These are phyloP conservation scores for Halichoerus grypus DNA, from an alignment of 2,113 vertebrate species.

Conservation along the genomic window DNA sequence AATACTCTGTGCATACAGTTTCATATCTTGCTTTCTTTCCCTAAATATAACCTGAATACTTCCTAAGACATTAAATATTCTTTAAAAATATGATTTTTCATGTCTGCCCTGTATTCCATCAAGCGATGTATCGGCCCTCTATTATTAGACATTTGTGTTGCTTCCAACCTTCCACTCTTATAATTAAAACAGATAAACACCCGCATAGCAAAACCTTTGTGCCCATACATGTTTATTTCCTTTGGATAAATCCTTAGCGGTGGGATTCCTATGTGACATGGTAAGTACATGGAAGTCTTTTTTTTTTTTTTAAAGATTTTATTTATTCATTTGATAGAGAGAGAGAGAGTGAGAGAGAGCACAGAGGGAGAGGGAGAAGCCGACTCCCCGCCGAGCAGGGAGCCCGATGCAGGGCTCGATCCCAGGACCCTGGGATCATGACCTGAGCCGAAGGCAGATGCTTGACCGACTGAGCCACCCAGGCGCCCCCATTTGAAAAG, in stretches of 20 bases:
- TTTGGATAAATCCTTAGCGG: conserved; percentile 59
- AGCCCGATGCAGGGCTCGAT: neutral
- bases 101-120: conserved; percentile 30
- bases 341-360: neutral
- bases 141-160: conserved; percentile 2
- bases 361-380: neutral
- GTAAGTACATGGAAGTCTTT: conserved; percentile 58
- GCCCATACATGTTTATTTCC: conserved; percentile 37
- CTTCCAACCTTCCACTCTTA: conserved; percentile 50
- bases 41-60: conserved; percentile 8
- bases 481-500: conserved; percentile 13
- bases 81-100: conserved; percentile 35
- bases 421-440: neutral
- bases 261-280: conserved; percentile 47
- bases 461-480: neutral
- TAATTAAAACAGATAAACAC: conserved; percentile 62
- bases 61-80: conserved; percentile 44
- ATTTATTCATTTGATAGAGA: neutral
- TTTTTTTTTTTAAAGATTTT: neutral
- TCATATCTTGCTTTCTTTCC: conserved; percentile 38
- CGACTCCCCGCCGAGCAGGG: neutral
- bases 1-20: neutral
- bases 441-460: neutral
- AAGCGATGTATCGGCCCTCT: neutral
- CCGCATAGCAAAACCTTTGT: conserved; percentile 44